Base-by-base conservation (phyloP, 2,797 vertebrate species). In the Lophius americanus region DNA sequence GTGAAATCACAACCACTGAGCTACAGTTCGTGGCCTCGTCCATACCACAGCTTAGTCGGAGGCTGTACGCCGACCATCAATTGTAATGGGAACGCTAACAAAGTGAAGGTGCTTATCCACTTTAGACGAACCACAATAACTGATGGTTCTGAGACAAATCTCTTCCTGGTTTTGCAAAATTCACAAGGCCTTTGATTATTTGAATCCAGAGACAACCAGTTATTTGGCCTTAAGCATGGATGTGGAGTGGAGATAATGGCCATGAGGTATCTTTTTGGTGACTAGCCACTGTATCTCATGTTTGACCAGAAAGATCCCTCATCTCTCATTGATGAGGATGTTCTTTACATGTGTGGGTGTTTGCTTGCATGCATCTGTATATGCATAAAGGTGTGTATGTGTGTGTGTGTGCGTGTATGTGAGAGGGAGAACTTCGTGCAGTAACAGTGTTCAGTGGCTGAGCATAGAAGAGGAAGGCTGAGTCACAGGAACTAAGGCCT, bases 401-500 rank as follows among this genome's bases (percentile, higher is more conserved):
- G 55, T 56, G 46, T 49, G 50, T 50, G 69, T 14, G 38, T 41
- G 39, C 32, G 53, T 36, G 13, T 36, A 10, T 56, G 32, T 36
- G 9, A 57, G 61, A 32, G 35, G 61, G 64, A 36, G 62, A 50
- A 36, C 51, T 62, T 32, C 51, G 61, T 54, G 72, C 51, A 50
- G 50, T 55, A 72, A 75, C 68, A 69, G 73, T 47, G 63, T 83
- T 73, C 68, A 80, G 82, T 73, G 73, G 68, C 62, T 50, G 46
- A 56, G 52, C 64, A 57, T 51, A 83, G 73, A 73, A 81, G 78
- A 88, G 84, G 83, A 91, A 89, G 87, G 81, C 85, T 89, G 88
- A 92, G 82, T 91, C 89, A 90, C 84, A 87, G 84, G 82, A 87
- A 82, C 84, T 81, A 60, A 84, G 69, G 73, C 75, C 77, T 88